Base-by-base conservation (phyloP, 2,797 vertebrate genomes). In the Neoniphon sammara region DNA sequence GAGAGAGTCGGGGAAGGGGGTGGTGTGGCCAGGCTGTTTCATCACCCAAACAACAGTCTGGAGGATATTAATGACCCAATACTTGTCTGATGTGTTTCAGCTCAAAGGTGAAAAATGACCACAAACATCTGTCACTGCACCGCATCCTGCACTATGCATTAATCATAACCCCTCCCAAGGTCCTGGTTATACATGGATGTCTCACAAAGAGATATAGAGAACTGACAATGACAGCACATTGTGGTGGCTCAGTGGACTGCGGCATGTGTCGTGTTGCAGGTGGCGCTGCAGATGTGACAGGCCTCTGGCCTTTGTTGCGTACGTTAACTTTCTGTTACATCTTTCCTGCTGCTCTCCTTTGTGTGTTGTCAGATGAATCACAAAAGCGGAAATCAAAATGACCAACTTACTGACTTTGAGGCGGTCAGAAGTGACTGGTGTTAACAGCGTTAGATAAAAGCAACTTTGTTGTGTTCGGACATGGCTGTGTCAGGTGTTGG, bases 401-500 rank as follows among this genome's bases (percentile, higher is more conserved):
- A 52, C 21, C 50, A 7, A 17, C 62, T 69, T 59, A 55, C 70
- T 1, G 2, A 74, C 56, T 63, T 39, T 4, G 12, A 42, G 50
- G 62, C 30, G 44, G 59, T 55, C 14, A 69, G 39, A 76, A 52
- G 64, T 71, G 66, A 79, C 44, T 52, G 56, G 50, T 73, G 84
- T 87, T 83, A 81, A 77, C 61, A 25, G 56, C 73, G 84, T 87
- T 59, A 75, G 80, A 85, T 73, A 70, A 75, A 49, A 56, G 76
- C 31, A 53, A 44, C 73, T 79, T 49, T 7, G 1, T 57, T 69
- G 42, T 42, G 64, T 53, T 85, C 60, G 36, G 76, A 85, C 78
- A 72, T 65, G 75, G 58, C 75, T 46, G 50, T 83, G 84, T 91
- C 79, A 83, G 72, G 81, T 73, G 84, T 88, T 91, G 74, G 88